phyloP scores from a whole-genome alignment of 2,113 vertebrate species.

The Ictalurus punctatus region DNA sequence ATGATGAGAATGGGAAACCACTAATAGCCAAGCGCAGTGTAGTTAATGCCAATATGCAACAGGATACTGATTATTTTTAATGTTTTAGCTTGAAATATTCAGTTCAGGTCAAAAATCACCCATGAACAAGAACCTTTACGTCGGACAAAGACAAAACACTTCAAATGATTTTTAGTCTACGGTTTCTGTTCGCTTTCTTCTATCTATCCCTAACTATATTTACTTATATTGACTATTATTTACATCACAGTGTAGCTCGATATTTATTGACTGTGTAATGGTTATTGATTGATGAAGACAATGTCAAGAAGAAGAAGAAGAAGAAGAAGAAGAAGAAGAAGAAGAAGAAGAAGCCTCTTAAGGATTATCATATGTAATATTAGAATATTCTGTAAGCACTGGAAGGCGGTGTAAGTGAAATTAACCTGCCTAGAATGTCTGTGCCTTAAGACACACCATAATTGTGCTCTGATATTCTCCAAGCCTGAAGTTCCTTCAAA shows the following conservation, averaged over 20 bases:
- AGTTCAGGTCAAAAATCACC: background rate
- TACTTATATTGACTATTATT: background rate
- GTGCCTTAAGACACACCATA: slow-evolving; percentile 49
- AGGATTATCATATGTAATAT: slow-evolving; percentile 53
- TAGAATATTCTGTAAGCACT: slow-evolving; percentile 45
- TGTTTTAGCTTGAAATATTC: background rate
- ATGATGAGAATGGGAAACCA: slow-evolving; percentile 7
- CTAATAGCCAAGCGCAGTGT: background rate
- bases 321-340: slow-evolving; percentile 22
- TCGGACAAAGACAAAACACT: background rate
- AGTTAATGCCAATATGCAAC: slow-evolving; percentile 21
- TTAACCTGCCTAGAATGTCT: slow-evolving; percentile 56
- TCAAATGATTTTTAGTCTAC: background rate
- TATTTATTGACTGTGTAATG: background rate
- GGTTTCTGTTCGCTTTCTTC: background rate
- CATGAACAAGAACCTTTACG: background rate
- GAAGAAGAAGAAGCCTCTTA: background rate
- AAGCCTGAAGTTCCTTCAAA: slow-evolving; percentile 20
- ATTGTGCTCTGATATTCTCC: slow-evolving; percentile 19
- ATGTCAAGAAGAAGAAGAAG: background rate
- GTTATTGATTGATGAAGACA: background rate
- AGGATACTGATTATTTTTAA: background rate
- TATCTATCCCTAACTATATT: background rate
- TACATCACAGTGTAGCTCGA: background rate
- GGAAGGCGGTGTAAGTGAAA: slow-evolving; percentile 55